Evolutionary conservation across 2,888 invertebrate genomes (phyloP), one percentile per base, ranked within the genome.

Genomic region (Eugnorisma glareosa): DNA sequence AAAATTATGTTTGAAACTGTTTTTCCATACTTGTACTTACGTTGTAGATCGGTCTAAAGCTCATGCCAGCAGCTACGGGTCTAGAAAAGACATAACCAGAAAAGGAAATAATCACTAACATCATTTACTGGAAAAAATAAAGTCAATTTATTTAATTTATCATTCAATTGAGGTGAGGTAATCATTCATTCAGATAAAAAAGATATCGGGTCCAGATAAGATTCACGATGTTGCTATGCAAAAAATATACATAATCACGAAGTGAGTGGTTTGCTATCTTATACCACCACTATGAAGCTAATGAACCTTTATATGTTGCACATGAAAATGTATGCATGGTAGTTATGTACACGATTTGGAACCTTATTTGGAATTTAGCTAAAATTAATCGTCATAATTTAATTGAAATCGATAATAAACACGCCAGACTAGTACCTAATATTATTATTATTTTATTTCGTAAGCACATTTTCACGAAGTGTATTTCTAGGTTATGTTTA

Each of bases 401-500:
- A 45, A n/a, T 37, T 35, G 2, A 21, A 31, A 67, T 21, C 15
- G 15, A 54, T 13, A 15, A 67, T 21, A 31, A 45, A 54, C 7
- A 51, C 10, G 15, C 37, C 31, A 18, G n/a, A 15, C 18, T 24
- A 37, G 4, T 48, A 64, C n/a, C 5, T 45, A 11, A n/a, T 28
- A 1, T 66, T n/a, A 7, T 1, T 18, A n/a, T 28, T 31, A 13
- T 28, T 67, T 21, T 13, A 54, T 73, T 57, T 54, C 21, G 18
- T 24, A 15, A 71, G 21, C 43, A 59, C 51, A 45, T 69, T 69
- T 68, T 69, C 31, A n/a, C 31, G 1, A 6, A 59, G 24, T 66
- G 11, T 28, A 54, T 81, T 82, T 81, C 31, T 74, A 81, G 81
- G 67, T 81, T 84, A 84, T 71, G 48, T 73, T 68, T 57, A 43